phyloP scores from a whole-genome alignment of 2,113 vertebrate species.

The Tautogolabrus adspersus region DNA sequence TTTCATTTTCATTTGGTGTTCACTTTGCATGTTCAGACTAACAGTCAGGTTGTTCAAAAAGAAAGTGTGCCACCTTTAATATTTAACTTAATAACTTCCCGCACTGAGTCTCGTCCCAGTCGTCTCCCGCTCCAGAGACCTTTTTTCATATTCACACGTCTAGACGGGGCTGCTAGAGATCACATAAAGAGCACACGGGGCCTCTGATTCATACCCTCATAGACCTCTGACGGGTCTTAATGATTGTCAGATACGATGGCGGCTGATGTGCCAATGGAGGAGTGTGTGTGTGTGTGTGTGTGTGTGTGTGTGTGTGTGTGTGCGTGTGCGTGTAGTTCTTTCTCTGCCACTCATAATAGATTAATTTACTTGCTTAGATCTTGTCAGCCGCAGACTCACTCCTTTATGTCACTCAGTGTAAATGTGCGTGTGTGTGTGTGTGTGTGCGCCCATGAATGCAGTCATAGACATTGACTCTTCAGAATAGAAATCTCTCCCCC shows the following conservation, averaged over 20 bases:
- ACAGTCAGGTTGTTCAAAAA: slow-evolving; percentile 13
- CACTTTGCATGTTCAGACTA: neutral
- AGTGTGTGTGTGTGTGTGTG: slow-evolving; percentile 13
- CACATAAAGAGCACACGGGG: slow-evolving; percentile 24
- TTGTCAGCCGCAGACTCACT: slow-evolving; percentile 46
- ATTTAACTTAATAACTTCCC: slow-evolving; percentile 30
- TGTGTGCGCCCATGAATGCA: slow-evolving; percentile 13
- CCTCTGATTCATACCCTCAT: slow-evolving; percentile 10
- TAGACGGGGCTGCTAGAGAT: slow-evolving; percentile 36
- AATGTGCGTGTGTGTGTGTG: slow-evolving; percentile 2
- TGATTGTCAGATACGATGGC: slow-evolving; percentile 41
- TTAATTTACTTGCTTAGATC: slow-evolving; percentile 65
- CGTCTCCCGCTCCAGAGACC: slow-evolving; percentile 13
- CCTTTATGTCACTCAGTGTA: slow-evolving; percentile 30
- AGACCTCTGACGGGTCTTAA: slow-evolving; percentile 37
- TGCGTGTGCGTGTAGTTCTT: neutral
- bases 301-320: too few relatives aligned
- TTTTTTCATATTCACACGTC: slow-evolving; percentile 35
- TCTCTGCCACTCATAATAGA: slow-evolving; percentile 65
- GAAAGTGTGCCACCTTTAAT: slow-evolving; percentile 19
- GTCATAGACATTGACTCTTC: slow-evolving; percentile 31
- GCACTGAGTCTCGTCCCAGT: neutral
- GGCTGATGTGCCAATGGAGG: slow-evolving; percentile 18
- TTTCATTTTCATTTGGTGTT: neutral
- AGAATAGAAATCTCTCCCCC: slow-evolving; percentile 46